A percentile compares a stretch with the other conserved stretches of the same genome.
Conservation (phyloP, 2,888 invertebrate species). For the Lottia gigantea region DNA sequence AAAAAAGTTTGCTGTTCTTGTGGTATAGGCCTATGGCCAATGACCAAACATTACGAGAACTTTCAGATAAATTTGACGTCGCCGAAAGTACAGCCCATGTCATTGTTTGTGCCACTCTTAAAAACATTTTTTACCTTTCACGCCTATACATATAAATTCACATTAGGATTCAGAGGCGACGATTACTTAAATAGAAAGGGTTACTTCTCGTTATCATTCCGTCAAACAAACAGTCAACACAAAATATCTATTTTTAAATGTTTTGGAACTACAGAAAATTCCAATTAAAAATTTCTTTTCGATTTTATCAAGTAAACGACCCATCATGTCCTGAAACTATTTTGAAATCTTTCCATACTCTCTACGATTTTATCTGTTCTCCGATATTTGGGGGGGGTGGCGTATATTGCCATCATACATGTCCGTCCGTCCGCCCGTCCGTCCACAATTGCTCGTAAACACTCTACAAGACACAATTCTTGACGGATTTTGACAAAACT, state of each 20-base stretch:
- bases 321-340: constrained; percentile 10
- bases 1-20: background rate
- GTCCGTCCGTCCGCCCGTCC: too few species aligned
- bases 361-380: background rate
- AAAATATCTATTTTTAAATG: too few species aligned
- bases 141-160: constrained; percentile 12
- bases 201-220: constrained; percentile 23
- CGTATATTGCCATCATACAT: too few species aligned
- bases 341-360: constrained; percentile 3
- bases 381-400: too few species aligned
- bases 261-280: background rate
- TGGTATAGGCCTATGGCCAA: constrained; percentile 11
- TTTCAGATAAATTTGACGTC: constrained; percentile 5
- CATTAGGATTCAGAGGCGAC: constrained; percentile 20
- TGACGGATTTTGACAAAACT: too few species aligned
- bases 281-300: background rate
- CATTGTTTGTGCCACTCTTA: background rate
- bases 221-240: too few species aligned
- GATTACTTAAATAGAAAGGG: constrained; percentile 29
- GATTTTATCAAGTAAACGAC: background rate
- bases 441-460: too few species aligned
- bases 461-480: too few species aligned
- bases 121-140: background rate
- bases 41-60: constrained; percentile 5
- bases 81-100: constrained; percentile 10